These are phyloP conservation scores for Coptodon bakossiorum DNA, from an alignment of 2,113 vertebrate genomes.

Conservation along the genomic window DNA sequence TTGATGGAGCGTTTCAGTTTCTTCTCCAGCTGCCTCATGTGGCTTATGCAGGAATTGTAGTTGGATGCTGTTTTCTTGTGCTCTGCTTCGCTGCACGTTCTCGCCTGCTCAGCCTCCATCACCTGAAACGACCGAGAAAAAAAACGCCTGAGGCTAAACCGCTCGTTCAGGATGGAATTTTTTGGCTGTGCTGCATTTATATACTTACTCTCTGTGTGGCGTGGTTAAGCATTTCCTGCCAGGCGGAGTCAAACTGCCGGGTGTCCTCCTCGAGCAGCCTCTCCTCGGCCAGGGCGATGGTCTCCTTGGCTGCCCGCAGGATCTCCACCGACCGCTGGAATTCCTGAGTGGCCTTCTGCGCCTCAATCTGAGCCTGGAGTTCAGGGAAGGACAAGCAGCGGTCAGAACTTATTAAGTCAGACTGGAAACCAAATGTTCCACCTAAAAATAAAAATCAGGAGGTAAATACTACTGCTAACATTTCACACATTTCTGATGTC, in stretches of 20 bases:
- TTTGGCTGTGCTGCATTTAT: not conserved
- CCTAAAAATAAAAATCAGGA: not conserved
- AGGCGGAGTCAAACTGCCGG: slow-evolving; percentile 94
- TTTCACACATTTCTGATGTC: not conserved
- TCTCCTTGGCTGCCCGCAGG: slow-evolving; percentile 91
- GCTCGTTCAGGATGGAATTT: not conserved
- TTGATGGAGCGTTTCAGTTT: slow-evolving; percentile 92
- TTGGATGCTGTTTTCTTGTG: slow-evolving; percentile 89
- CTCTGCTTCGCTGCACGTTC: slow-evolving; percentile 83
- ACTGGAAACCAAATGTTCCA: not conserved
- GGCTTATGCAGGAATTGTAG: slow-evolving; percentile 84
- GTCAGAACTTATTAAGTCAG: not conserved
- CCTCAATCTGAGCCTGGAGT: slow-evolving; percentile 86
- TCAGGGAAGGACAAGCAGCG: not conserved
- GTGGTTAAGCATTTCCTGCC: slow-evolving; percentile 99
- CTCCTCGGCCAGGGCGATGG: slow-evolving; percentile 90
- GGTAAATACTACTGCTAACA: not conserved
- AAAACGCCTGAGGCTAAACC: not conserved
- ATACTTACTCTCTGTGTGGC: slow-evolving; percentile 86
- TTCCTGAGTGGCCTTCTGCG: slow-evolving; percentile 92
- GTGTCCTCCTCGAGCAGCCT: slow-evolving; percentile 91
- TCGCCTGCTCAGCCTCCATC: slow-evolving; percentile 92
- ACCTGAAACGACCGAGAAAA: slow-evolving; percentile 70
- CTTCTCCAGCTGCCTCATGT: slow-evolving; percentile 94
- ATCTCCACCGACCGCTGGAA: slow-evolving; percentile 94